Conservation (phyloP, 2,888 invertebrate species). For the Belgica antarctica region DNA sequence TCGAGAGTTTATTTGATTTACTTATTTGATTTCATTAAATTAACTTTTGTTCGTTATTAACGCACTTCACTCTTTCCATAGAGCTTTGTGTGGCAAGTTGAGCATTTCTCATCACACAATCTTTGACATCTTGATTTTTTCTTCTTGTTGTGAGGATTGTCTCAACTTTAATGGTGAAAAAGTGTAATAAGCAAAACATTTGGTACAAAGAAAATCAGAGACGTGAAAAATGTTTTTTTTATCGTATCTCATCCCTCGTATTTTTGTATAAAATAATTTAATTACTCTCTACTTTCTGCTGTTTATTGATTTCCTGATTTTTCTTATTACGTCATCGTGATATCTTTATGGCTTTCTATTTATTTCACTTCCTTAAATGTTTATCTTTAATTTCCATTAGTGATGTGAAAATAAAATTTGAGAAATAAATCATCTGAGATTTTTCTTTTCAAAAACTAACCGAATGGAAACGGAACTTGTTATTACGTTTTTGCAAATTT, state of each 20-base stretch:
- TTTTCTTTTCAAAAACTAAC: too few species aligned
- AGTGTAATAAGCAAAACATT: background rate
- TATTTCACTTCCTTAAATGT: conserved; percentile 2
- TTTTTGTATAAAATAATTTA: conserved; percentile 9
- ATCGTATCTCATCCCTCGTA: background rate
- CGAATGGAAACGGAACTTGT: too few species aligned
- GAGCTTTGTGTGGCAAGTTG: conserved; percentile 38
- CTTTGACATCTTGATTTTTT: conserved; percentile 5
- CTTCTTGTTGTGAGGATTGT: conserved; percentile 9
- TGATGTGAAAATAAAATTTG: background rate
- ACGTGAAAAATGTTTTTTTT: background rate
- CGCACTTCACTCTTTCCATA: conserved; percentile 43
- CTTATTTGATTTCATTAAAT: conserved; percentile 6
- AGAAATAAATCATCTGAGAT: background rate
- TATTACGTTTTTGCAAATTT: too few species aligned
- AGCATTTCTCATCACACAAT: background rate
- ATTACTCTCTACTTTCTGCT: conserved; percentile 2
- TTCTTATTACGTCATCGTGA: conserved; percentile 38
- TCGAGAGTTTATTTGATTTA: background rate
- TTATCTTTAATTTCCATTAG: background rate
- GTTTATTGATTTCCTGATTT: conserved; percentile 35
- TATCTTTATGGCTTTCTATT: conserved; percentile 18
- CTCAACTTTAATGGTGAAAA: conserved; percentile 12
- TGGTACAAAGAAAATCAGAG: too few species aligned
- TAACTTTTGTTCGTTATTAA: conserved; percentile 26